Base-by-base conservation (phyloP, 1,140 invertebrate species). In the Platorchestia sp. region DNA sequence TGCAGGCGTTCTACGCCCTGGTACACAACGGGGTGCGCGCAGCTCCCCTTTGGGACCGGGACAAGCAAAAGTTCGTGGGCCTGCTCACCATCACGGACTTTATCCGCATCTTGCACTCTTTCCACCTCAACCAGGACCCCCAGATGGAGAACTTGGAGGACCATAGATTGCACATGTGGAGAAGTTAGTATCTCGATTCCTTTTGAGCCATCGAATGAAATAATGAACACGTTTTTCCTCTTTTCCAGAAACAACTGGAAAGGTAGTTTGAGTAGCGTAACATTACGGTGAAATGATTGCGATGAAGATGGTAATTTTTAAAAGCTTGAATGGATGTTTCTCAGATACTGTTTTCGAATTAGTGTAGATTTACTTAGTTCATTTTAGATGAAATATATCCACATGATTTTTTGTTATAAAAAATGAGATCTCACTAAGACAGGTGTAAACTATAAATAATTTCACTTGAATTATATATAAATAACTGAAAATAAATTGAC, bases 41-140 rank as follows among this genome's bases (percentile, higher is more conserved):
- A 40, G 99, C 99, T 41, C 99, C 99, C 0, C 97, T 99, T 53
- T 99, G 99, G 99, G 99, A 99, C 97, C 99, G 98, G 96, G 97
- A 98, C 95, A 98, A 98, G 96, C 99, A 99, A 97, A 98, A 98
- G 97, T 99, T 98, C 97, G 98, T 99, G 51, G 99, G 99, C 93
- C 99, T 99, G 99, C 97, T 99, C 95, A 99, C 99, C 75, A 99
- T 99, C 96, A 99, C 99, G 91, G 99, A 99, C 97, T 99, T 99
- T 97, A 99, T 99, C 97, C 99, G 99, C 97, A 99, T 99, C 97
- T 97, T 99, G 95, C 98, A 99, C 97, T 98, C 97, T 95, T 99
- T 99, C 98, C 99, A 99, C 97, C 99, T 99, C 97, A 99, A 99
- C 96, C 98, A 99, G 42, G 98, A 98, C 96, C 98, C 99, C 95